Percentiles rank a stretch among this genome's conserved stretches.
phyloP scores from a whole-genome alignment of 1,140 invertebrate species.

The Goniozus legneri region DNA sequence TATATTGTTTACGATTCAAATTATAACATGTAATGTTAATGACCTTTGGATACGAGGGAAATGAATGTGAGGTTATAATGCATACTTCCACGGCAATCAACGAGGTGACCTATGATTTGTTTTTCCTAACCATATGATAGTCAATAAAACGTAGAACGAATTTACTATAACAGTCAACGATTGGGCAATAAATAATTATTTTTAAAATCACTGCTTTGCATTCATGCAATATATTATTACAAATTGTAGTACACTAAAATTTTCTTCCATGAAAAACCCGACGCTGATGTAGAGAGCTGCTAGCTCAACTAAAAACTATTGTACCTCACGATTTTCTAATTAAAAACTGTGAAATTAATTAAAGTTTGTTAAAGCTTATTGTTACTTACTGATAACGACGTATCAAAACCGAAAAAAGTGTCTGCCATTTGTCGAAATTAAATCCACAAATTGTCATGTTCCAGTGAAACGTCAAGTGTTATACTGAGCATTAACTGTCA shows the following conservation, averaged over 20 bases:
- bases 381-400: slow-evolving; percentile 68
- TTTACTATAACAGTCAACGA: no score
- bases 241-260: no score
- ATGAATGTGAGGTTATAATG: slow-evolving; percentile 18
- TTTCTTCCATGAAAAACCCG: no score
- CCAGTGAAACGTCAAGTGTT: slow-evolving; percentile 39
- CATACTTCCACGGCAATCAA: slow-evolving; percentile 11
- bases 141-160: no score
- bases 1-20: not conserved
- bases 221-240: no score
- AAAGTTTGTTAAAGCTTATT: not conserved
- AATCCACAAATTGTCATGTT: slow-evolving; percentile 65
- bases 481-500: slow-evolving; percentile 42
- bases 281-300: no score
- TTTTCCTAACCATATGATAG: not conserved
- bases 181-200: no score
- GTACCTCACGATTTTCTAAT: no score
- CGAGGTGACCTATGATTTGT: not conserved
- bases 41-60: slow-evolving; percentile 18
- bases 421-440: slow-evolving; percentile 75
- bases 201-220: no score
- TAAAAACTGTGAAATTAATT: no score
- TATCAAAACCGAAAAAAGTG: slow-evolving; percentile 78
- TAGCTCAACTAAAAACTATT: no score
- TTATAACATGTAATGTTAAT: slow-evolving; percentile 14